Percentiles rank a stretch among this genome's conserved stretches.
Evolutionary conservation across 64 coral and sea anemone species (phyloP).

Genomic region (Montipora foliosa): DNA sequence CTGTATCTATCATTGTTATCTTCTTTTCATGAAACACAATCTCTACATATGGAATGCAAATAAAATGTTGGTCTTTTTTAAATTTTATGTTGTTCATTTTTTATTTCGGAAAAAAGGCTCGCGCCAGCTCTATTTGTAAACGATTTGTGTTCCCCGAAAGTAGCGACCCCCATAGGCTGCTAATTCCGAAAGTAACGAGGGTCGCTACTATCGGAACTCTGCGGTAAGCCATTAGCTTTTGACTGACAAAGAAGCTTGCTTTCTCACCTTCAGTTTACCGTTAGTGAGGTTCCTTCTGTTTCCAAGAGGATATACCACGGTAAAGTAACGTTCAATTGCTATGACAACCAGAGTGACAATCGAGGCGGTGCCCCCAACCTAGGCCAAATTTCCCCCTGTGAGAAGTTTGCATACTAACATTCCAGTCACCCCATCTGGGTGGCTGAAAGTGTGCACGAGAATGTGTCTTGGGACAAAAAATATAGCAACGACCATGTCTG

Average conservation of each 20-base stretch:
- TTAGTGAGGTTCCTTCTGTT: not conserved
- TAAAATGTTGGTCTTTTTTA: no score
- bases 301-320: not conserved
- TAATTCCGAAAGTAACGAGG: no score
- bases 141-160: no score
- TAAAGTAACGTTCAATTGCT: no score
- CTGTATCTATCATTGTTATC: no score
- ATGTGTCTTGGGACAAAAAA: not conserved
- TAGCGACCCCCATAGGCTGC: no score
- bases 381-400: not conserved
- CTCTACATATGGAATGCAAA: no score
- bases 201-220: no score
- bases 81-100: no score
- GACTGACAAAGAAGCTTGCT: not conserved
- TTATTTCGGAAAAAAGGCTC: no score
- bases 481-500: not conserved
- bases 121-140: no score
- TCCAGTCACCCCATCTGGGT: not conserved
- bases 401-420: not conserved
- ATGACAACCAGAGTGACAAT: not conserved
- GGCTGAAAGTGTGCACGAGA: not conserved
- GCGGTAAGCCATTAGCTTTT: not conserved
- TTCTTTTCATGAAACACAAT: no score
- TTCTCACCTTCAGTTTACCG: conserved; percentile 3
- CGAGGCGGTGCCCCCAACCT: not conserved